Base-by-base conservation (phyloP, 1,140 invertebrate genomes). In the Homarus americanus region DNA sequence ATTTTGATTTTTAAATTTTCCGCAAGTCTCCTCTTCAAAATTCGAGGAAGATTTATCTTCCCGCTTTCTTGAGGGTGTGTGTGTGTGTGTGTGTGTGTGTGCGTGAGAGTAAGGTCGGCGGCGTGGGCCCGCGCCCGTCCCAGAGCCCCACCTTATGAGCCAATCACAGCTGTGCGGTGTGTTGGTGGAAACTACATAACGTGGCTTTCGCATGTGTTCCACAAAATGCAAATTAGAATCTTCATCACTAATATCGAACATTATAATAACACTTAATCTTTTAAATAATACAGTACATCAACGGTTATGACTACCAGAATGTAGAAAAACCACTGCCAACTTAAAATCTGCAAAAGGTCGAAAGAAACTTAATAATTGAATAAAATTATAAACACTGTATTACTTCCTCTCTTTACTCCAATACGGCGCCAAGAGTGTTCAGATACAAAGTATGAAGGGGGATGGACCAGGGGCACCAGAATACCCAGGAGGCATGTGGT, bases 401-500 rank as follows among this genome's bases (percentile, higher is more conserved):
- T 73, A 63, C 20, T 72, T 80, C 17, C n/a, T 34, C 4, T 53
- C 12, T 20, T 28, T 66, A 2, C 63, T 2, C 32, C 63, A 69
- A 32, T 69, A 69, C 34, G 49, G 80, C 40, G 69, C 38, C 69
- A 85, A 73, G 10, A 58, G 20, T 75, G 69, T n/a, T 28, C 49
- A 78, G 73, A 79, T 78, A 87, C 49, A 40, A 28, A 15, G 24
- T 4, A n/a, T 40, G 85, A 79, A 49, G 85, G 85, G 75, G 36
- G 34, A n/a, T 5, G 49, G 79, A 28, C 24, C 9, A 58, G 28
- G 80, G 83, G 69, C 69, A 85, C 69, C 83, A 53, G 66, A 75
- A 75, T 85, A 75, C 83, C 83, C 83, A n/a, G 41, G 73, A 82
- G 80, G 79, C 88, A 90, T 90, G 82, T 90, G 88, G 80, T 76